Conservation (phyloP, 2,113 vertebrate species). For the Lagenorhynchus albirostris region DNA sequence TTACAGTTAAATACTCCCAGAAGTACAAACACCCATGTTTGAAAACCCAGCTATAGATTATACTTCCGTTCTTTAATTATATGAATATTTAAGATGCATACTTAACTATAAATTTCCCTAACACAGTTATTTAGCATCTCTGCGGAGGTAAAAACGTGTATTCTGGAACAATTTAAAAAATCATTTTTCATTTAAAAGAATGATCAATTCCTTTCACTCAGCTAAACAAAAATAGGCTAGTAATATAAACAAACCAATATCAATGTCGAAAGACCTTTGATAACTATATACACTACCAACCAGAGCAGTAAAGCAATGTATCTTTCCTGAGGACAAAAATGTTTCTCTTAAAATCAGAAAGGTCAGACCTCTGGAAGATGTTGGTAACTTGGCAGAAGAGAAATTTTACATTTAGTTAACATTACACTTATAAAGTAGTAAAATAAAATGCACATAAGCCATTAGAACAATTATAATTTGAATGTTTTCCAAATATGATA, state of each 20-base stretch:
- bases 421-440: not conserved
- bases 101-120: constrained; percentile 13
- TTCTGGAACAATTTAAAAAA: not conserved
- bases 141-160: not conserved
- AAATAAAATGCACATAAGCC: constrained; percentile 20
- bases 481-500: constrained; percentile 1
- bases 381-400: constrained; percentile 25
- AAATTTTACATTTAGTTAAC: constrained; percentile 42
- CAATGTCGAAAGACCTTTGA: not conserved
- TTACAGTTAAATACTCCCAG: not conserved
- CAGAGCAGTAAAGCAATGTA: not conserved
- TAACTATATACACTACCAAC: not conserved
- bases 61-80: not conserved
- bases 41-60: not conserved
- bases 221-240: not conserved
- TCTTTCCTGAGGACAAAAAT: not conserved
- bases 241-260: constrained; percentile 25
- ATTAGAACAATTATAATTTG: not conserved
- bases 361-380: not conserved
- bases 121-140: not conserved
- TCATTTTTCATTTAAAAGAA: constrained; percentile 26
- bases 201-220: constrained; percentile 10
- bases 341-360: constrained; percentile 11
- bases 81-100: not conserved
- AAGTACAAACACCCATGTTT: not conserved